Evolutionary conservation across 2,797 vertebrate species (phyloP), one percentile per base, ranked within the genome.

Genomic region (Sebastiscus albofasciatus): DNA sequence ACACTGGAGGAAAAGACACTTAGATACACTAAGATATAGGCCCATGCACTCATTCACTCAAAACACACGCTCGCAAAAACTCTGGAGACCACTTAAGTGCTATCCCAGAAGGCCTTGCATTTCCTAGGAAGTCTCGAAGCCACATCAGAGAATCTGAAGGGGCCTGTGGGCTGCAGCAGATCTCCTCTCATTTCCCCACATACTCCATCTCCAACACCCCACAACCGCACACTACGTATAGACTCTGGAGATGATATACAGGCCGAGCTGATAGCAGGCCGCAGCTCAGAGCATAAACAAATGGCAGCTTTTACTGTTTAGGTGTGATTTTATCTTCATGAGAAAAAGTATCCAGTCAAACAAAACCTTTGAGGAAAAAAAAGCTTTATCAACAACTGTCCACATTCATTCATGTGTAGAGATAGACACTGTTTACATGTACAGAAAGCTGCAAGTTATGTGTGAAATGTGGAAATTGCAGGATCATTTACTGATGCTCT

Each of bases 131-230:
- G 89, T 87, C 87, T 87, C 72, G 60, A 85, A 92, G 91, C 93
- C 94, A 95, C 94, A 94, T 95, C 93, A 94, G 88, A 94, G 91
- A 65, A 75, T 67, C 70, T n/a, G 72, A 90, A 85, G 85, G 90
- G 91, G 90, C 86, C 91, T 92, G 87, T 92, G 89, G 92, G 89
- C 89, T 90, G 90, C 89, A 90, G 73, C 87, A 90, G 89, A 94
- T 88, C 93, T 92, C 90, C 86, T 92, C 88, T 94, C 87, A 90
- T 94, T 94, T 92, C 91, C 90, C 84, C 55, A 70, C 86, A 87
- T 85, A 74, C 90, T 91, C 87, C 73, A 78, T 91, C 90, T 90
- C 86, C 87, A 87, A 90, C 84, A 36, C 82, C 70, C 89, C 84
- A 78, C 83, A 82, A 90, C 90, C 93, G 46, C 92, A 92, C 93